phyloP scores from a whole-genome alignment of 1,140 invertebrate species.

The Pinna nobilis region DNA sequence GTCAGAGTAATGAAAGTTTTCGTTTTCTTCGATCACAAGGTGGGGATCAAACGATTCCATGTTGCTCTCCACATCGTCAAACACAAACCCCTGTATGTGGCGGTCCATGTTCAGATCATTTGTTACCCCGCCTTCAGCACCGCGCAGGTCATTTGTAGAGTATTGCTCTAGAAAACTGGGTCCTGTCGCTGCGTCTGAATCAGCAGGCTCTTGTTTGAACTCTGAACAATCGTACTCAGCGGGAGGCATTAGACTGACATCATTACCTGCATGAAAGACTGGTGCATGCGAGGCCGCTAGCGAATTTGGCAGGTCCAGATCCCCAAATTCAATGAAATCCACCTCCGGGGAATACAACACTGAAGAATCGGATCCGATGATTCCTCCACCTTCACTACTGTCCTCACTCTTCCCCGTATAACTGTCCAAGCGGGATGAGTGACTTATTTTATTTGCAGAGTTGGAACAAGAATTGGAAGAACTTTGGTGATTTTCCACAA shows the following conservation, averaged over 20 bases:
- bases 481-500: background rate
- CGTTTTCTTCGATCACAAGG: conserved; percentile 20
- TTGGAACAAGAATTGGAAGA: conserved; percentile 1
- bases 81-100: conserved; percentile 14
- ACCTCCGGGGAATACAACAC: conserved; percentile 38
- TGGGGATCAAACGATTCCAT: conserved; percentile 34
- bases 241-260: background rate
- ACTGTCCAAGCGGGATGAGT: conserved; percentile 7
- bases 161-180: too few species aligned
- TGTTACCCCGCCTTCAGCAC: conserved; percentile 35
- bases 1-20: conserved; percentile 31
- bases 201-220: background rate
- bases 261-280: background rate
- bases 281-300: conserved; percentile 3
- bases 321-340: conserved; percentile 43
- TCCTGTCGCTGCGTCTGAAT: too few species aligned
- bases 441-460: conserved; percentile 4
- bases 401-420: conserved; percentile 25
- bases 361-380: conserved; percentile 34
- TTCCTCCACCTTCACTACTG: conserved; percentile 28
- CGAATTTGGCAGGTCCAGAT: conserved; percentile 36
- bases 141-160: conserved; percentile 11
- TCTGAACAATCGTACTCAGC: conserved; percentile 3
- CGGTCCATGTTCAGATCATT: conserved; percentile 43
- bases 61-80: conserved; percentile 37